Percentiles rank a stretch among this genome's conserved stretches.
Evolutionary conservation across 2,797 vertebrate species (phyloP).

Genomic region (Glyptemys insculpta): DNA sequence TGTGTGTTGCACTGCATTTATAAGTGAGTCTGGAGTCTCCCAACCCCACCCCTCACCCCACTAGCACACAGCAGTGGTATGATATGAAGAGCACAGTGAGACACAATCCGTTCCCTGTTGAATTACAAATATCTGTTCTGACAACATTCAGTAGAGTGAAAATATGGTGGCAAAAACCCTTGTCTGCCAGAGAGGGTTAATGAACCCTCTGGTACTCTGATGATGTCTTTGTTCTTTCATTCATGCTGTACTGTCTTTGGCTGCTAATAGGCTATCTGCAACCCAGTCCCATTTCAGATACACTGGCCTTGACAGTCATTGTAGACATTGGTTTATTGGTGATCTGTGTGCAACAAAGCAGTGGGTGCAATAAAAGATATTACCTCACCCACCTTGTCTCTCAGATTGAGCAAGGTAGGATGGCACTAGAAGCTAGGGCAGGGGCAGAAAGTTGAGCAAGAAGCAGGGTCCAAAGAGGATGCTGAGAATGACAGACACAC

Average conservation of each 20-base stretch:
- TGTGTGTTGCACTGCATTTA: background rate
- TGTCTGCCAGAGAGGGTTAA: background rate
- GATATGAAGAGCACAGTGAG: background rate
- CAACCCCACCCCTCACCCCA: background rate
- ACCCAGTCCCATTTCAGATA: background rate
- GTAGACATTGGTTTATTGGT: conserved; percentile 22
- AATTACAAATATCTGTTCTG: conserved; percentile 7
- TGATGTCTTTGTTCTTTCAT: background rate
- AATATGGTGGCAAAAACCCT: background rate
- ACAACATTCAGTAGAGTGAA: conserved; percentile 19
- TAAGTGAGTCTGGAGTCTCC: background rate
- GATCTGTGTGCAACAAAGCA: background rate
- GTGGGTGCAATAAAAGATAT: background rate
- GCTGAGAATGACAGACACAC: background rate
- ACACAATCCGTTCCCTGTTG: background rate
- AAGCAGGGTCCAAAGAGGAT: background rate
- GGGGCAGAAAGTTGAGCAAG: too few species aligned
- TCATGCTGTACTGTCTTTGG: background rate
- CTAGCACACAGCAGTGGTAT: background rate
- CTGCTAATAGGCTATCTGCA: background rate
- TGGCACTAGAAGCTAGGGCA: too few species aligned
- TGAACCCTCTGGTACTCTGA: background rate
- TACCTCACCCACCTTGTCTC: background rate
- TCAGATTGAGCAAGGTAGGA: too few species aligned
- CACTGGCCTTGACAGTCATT: background rate